Percentiles rank a stretch among this genome's conserved stretches.
These are phyloP conservation scores for Actinernus sp. DNA, from an alignment of 92 coral and sea anemone species.

Conservation along the genomic window DNA sequence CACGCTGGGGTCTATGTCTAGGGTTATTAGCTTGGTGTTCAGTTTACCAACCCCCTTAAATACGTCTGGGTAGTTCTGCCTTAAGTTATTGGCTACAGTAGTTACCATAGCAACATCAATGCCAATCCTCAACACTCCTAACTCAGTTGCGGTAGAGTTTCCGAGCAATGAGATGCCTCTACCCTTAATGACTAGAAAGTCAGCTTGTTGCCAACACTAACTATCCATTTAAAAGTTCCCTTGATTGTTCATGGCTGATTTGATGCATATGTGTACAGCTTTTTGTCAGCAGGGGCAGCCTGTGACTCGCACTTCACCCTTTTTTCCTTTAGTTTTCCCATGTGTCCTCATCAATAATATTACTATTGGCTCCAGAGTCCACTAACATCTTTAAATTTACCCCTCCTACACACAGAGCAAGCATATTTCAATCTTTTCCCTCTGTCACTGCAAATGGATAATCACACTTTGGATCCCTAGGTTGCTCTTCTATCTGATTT, in stretches of 20 bases:
- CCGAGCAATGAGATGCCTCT: slow-evolving; percentile 20
- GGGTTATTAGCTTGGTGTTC: slow-evolving; percentile 6
- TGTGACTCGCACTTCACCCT: slow-evolving; percentile 15
- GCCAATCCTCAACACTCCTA: slow-evolving; percentile 29
- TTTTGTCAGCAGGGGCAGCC: slow-evolving; percentile 1
- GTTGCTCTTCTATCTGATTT: slow-evolving; percentile 7
- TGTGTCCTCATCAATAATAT: slow-evolving; percentile 16
- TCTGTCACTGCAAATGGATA: background rate
- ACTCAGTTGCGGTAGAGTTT: slow-evolving; percentile 13
- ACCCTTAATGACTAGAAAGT: slow-evolving; percentile 11
- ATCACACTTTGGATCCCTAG: background rate
- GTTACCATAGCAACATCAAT: slow-evolving; percentile 11
- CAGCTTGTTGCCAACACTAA: slow-evolving; percentile 27
- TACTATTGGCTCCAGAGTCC: slow-evolving; percentile 32
- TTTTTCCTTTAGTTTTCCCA: no score
- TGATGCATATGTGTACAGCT: background rate
- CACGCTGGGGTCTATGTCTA: no score
- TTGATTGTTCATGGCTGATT: slow-evolving; percentile 7
- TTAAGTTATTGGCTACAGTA: slow-evolving; percentile 1
- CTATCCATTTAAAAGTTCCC: slow-evolving; percentile 16
- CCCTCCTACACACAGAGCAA: background rate
- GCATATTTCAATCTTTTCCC: background rate
- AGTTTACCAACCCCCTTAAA: slow-evolving; percentile 36
- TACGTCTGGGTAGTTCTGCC: slow-evolving; percentile 34
- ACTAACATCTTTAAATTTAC: background rate